Percentiles rank a stretch among this genome's conserved stretches.
phyloP scores from a whole-genome alignment of 2,888 invertebrate genomes.

The Chesias legatella region DNA sequence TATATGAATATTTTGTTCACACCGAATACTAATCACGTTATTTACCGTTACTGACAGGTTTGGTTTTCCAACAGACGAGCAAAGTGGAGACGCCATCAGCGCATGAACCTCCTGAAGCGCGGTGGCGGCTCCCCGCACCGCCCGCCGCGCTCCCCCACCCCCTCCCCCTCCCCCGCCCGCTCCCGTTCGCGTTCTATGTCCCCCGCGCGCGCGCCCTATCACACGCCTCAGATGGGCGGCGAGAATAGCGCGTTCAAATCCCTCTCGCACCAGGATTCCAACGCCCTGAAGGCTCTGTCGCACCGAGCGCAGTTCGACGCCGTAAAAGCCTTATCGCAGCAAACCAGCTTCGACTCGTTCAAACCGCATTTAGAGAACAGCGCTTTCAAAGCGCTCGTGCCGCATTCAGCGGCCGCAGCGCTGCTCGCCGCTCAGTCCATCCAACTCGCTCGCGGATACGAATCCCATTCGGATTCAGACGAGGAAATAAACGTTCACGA shows the following conservation, averaged over 20 bases:
- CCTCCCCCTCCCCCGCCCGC: slow-evolving; percentile 82
- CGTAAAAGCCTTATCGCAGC: slow-evolving; percentile 74
- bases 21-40: slow-evolving; percentile 76
- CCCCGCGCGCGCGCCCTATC: slow-evolving; percentile 83
- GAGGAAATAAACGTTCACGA: slow-evolving; percentile 94
- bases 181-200: slow-evolving; percentile 84
- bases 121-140: slow-evolving; percentile 85
- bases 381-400: slow-evolving; percentile 90
- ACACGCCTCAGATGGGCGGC: slow-evolving; percentile 88
- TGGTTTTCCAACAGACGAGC: slow-evolving; percentile 99
- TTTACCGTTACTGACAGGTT: slow-evolving; percentile 93
- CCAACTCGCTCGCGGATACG: slow-evolving; percentile 69
- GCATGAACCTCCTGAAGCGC: slow-evolving; percentile 95
- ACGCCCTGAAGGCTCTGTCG: slow-evolving; percentile 80
- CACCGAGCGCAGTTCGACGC: slow-evolving; percentile 79
- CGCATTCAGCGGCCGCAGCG: slow-evolving; percentile 83
- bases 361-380: slow-evolving; percentile 81
- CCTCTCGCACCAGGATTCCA: slow-evolving; percentile 83
- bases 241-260: slow-evolving; percentile 94
- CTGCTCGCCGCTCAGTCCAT: slow-evolving; percentile 74
- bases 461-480: slow-evolving; percentile 83
- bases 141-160: slow-evolving; percentile 77
- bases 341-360: slow-evolving; percentile 59
- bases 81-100: slow-evolving; percentile 98
- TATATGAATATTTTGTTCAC: slow-evolving; percentile 65